phyloP scores from a whole-genome alignment of 2,888 invertebrate species.

The Lasius platythorax region DNA sequence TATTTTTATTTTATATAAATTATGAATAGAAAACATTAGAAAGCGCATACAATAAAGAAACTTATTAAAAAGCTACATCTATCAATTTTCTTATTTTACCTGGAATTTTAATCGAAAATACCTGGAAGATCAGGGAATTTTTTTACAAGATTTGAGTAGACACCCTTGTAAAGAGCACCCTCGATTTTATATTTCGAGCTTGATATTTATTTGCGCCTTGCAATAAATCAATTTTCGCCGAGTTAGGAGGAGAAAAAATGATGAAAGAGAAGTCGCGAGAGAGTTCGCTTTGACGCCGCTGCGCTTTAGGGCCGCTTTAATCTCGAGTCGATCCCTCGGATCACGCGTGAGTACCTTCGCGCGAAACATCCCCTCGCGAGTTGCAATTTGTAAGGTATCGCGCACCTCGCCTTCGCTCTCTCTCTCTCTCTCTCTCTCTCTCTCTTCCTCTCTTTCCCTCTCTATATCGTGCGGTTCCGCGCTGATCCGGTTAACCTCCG shows the following conservation, averaged over 20 bases:
- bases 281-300: slow-evolving; percentile 16
- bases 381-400: slow-evolving; percentile 73
- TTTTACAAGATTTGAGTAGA: no score
- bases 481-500: slow-evolving; percentile 58
- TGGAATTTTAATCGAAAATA: no score
- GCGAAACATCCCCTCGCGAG: slow-evolving; percentile 67
- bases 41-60: no score
- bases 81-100: no score
- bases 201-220: slow-evolving; percentile 20
- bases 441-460: slow-evolving; percentile 35
- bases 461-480: slow-evolving; percentile 54
- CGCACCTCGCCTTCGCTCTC: slow-evolving; percentile 21
- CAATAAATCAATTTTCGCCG: slow-evolving; percentile 32
- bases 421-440: slow-evolving; percentile 17
- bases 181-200: neutral
- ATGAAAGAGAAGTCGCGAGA: slow-evolving; percentile 20
- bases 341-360: slow-evolving; percentile 55
- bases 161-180: no score
- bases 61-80: no score
- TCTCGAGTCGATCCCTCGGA: slow-evolving; percentile 51
- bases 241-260: slow-evolving; percentile 6
- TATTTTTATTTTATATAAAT: no score
- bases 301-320: slow-evolving; percentile 32
- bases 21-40: no score
- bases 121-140: no score